Evolutionary conservation across 1,140 invertebrate species (phyloP).

Genomic region (Phthorimaea operculella): DNA sequence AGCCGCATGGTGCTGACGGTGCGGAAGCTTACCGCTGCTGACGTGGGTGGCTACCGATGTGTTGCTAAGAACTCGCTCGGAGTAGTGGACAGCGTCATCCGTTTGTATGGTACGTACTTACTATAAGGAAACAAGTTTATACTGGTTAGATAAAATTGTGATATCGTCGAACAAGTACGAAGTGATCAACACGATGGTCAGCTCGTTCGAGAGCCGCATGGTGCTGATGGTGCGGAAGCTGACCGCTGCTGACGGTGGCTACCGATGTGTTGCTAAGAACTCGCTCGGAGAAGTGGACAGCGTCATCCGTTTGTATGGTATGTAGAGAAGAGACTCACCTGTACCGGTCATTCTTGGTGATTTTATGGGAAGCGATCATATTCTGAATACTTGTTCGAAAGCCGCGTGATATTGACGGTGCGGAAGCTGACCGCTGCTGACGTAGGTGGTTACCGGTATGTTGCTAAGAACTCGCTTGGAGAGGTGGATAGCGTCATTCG

Average conservation of each 20-base stretch:
- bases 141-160: constrained; percentile 89
- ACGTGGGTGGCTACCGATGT: constrained; percentile 88
- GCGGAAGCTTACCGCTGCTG: constrained; percentile 78
- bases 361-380: too few relatives aligned
- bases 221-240: constrained; percentile 83
- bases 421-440: constrained; percentile 81
- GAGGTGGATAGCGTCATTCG: constrained; percentile 89
- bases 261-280: constrained; percentile 92
- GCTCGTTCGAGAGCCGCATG: constrained; percentile 86
- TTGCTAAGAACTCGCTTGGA: constrained; percentile 91
- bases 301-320: constrained; percentile 90
- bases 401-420: constrained; percentile 86
- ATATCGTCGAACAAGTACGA: constrained; percentile 84
- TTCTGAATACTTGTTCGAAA: constrained; percentile 81
- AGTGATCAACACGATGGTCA: constrained; percentile 77
- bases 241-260: constrained; percentile 82
- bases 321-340: constrained; percentile 9
- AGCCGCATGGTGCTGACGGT: constrained; percentile 87
- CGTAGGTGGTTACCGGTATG: constrained; percentile 87
- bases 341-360: too few relatives aligned
- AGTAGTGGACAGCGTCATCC: constrained; percentile 87
- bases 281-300: constrained; percentile 90
- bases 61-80: constrained; percentile 93
- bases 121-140: too few relatives aligned
- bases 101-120: constrained; percentile 93